Evolutionary conservation across 2,797 vertebrate species (phyloP).

Genomic region (Carapus acus): DNA sequence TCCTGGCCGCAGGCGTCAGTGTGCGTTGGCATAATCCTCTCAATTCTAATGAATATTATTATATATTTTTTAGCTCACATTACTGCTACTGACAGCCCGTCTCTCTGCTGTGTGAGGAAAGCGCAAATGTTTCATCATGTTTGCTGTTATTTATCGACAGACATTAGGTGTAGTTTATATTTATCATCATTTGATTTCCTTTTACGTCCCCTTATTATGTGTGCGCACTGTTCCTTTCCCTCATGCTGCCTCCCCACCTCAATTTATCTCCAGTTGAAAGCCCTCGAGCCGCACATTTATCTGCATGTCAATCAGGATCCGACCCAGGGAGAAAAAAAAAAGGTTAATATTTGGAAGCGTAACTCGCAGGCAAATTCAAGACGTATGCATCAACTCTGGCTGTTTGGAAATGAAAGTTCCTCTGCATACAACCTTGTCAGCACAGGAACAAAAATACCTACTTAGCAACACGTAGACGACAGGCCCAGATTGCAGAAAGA

Average conservation of each 20-base stretch:
- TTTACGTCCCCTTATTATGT: constrained; percentile 7
- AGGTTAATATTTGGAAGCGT: constrained; percentile 38
- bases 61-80: neutral
- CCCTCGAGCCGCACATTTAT: constrained; percentile 50
- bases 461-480: constrained; percentile 44
- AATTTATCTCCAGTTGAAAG: constrained; percentile 5
- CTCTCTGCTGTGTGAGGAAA: neutral
- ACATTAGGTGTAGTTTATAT: no score
- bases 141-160: no score
- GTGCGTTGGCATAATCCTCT: neutral
- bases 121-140: no score
- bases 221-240: constrained; percentile 10
- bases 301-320: constrained; percentile 53
- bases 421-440: constrained; percentile 37
- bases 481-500: constrained; percentile 42
- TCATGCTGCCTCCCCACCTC: neutral
- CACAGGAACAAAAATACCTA: constrained; percentile 16
- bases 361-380: constrained; percentile 50
- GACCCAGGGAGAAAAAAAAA: constrained; percentile 30
- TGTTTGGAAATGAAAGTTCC: constrained; percentile 41
- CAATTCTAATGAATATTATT: neutral
- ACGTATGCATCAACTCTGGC: constrained; percentile 29
- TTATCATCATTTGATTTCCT: no score
- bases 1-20: constrained; percentile 1
- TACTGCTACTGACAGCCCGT: neutral